phyloP scores from a whole-genome alignment of 1,140 invertebrate genomes.

The Lasioglossum baleicum region DNA sequence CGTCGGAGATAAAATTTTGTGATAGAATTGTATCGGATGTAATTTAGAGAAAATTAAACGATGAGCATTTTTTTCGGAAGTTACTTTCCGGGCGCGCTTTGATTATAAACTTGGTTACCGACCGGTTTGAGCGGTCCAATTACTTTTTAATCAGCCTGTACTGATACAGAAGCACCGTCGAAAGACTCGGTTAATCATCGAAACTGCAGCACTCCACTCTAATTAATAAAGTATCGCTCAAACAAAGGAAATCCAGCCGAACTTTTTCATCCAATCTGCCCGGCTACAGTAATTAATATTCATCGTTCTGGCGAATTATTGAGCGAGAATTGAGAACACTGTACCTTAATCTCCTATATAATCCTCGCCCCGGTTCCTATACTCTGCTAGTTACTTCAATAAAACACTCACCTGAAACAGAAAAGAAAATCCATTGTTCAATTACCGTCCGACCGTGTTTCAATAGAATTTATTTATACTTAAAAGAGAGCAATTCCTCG shows the following conservation, averaged over 20 bases:
- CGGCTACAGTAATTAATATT: slow-evolving; percentile 19
- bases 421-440: slow-evolving; percentile 6
- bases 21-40: too few relatives aligned
- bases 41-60: too few relatives aligned
- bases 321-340: neutral
- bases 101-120: neutral
- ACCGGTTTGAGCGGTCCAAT: neutral
- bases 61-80: neutral
- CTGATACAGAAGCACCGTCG: neutral
- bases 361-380: neutral
- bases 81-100: neutral
- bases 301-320: neutral
- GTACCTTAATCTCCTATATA: slow-evolving; percentile 10
- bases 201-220: slow-evolving; percentile 1
- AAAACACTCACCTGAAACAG: slow-evolving; percentile 29
- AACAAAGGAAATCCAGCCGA: neutral
- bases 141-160: neutral
- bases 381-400: neutral
- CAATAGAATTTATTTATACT: neutral
- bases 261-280: slow-evolving; percentile 3
- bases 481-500: neutral
- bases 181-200: neutral
- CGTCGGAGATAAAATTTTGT: too few relatives aligned
- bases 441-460: neutral
- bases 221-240: slow-evolving; percentile 11